Conservation (phyloP, 1,140 invertebrate species). For the Zaprionus taronus region DNA sequence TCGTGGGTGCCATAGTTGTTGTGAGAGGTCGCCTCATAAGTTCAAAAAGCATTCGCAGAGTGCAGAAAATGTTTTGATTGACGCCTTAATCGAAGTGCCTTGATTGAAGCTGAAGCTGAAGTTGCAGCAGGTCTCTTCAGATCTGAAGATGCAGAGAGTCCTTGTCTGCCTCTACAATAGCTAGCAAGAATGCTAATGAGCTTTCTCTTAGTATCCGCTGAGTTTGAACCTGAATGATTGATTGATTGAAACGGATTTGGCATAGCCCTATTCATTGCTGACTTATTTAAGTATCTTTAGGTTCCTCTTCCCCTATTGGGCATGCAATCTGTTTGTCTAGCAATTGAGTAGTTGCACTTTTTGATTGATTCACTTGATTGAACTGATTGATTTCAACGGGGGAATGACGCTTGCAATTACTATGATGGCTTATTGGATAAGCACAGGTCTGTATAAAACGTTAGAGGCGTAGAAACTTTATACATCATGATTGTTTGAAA, state of each 20-base stretch:
- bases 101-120: conserved; percentile 42
- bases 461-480: neutral
- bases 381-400: conserved; percentile 1
- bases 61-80: conserved; percentile 42
- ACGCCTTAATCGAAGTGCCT: conserved; percentile 41
- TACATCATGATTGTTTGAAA: conserved; percentile 7
- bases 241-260: conserved; percentile 13
- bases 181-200: conserved; percentile 58
- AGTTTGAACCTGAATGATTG: conserved; percentile 40
- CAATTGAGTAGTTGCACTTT: conserved; percentile 1
- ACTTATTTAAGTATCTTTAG: neutral
- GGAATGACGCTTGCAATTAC: neutral
- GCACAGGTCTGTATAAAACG: neutral
- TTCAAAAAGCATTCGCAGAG: conserved; percentile 30
- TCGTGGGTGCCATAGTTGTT: conserved; percentile 22
- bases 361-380: conserved; percentile 13
- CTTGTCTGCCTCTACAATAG: neutral
- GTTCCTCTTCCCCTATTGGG: neutral
- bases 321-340: neutral
- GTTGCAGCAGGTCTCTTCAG: conserved; percentile 6
- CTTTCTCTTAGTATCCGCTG: conserved; percentile 5
- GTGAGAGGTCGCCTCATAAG: conserved; percentile 35
- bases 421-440: neutral
- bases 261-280: neutral
- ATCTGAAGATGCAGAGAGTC: neutral